Evolutionary conservation across 2,113 vertebrate species (phyloP).

Genomic region (Corythaixoides concolor): DNA sequence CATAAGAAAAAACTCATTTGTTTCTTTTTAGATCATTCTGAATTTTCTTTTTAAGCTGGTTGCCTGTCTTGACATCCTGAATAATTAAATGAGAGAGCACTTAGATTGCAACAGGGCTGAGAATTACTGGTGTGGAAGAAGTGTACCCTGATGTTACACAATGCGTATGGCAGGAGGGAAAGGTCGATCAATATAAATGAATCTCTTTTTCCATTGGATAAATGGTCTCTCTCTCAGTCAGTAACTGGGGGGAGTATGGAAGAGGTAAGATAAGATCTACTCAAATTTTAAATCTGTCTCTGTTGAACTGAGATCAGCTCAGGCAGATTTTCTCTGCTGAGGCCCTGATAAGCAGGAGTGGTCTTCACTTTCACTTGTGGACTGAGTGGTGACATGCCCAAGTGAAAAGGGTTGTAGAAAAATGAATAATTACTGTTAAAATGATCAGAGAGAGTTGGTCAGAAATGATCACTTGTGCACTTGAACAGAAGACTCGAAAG

Average conservation of each 20-base stretch:
- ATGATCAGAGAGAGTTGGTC: not conserved
- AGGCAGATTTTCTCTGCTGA: not conserved
- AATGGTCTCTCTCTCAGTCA: not conserved
- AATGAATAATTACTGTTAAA: not conserved
- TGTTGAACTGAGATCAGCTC: not conserved
- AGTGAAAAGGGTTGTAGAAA: not conserved
- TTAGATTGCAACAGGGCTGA: not conserved
- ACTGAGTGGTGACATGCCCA: not conserved
- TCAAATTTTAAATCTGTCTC: not conserved
- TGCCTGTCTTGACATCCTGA: not conserved
- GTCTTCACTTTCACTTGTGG: not conserved
- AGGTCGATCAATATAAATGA: conserved; percentile 8
- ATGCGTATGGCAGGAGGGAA: not conserved
- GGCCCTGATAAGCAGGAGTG: not conserved
- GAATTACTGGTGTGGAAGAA: not conserved
- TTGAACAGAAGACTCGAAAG: not conserved
- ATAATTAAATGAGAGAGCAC: conserved; percentile 26
- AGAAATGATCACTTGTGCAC: not conserved
- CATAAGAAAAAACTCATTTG: not conserved
- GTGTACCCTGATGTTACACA: not conserved
- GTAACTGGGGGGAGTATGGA: not conserved
- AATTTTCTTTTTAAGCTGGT: not conserved
- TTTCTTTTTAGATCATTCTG: conserved; percentile 22
- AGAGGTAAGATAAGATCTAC: not conserved
- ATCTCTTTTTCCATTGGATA: conserved; percentile 34